phyloP scores from a whole-genome alignment of 2,113 vertebrate species.

The Aldabrachelys gigantea region DNA sequence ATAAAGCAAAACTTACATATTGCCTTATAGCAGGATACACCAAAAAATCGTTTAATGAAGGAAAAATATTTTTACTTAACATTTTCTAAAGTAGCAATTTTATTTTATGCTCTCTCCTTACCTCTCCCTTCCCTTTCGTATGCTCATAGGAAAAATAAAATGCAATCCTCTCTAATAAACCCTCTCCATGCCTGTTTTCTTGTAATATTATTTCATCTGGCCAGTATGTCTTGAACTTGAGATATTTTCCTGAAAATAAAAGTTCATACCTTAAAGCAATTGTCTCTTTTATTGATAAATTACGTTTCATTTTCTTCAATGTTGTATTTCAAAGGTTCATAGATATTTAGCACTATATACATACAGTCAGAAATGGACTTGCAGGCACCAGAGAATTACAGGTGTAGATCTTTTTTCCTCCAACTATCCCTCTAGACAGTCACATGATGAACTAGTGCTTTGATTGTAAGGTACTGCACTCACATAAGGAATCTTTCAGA shows the following conservation, averaged over 20 bases:
- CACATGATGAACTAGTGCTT: neutral
- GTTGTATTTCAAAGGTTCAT: neutral
- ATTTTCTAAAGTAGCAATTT: neutral
- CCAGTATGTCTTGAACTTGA: neutral
- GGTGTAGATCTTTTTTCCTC: fast-evolving
- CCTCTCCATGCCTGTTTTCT: neutral
- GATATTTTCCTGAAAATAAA: neutral
- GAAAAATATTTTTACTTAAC: neutral
- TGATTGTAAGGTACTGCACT: neutral
- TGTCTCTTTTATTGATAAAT: neutral
- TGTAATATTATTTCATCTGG: neutral
- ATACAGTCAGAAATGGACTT: neutral
- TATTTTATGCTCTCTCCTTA: neutral
- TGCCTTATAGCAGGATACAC: neutral
- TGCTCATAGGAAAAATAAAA: neutral
- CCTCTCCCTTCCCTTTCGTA: neutral
- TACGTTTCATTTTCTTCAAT: neutral
- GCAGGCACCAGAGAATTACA: neutral
- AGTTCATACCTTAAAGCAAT: fast-evolving
- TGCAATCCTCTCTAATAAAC: neutral
- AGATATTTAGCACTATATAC: neutral
- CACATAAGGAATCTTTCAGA: neutral
- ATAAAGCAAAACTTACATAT: neutral
- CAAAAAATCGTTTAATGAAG: neutral
- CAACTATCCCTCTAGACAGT: fast-evolving